A percentile compares a stretch with the other conserved stretches of the same genome.
phyloP scores from a whole-genome alignment of 2,888 invertebrate species.

The Gari tellinella region DNA sequence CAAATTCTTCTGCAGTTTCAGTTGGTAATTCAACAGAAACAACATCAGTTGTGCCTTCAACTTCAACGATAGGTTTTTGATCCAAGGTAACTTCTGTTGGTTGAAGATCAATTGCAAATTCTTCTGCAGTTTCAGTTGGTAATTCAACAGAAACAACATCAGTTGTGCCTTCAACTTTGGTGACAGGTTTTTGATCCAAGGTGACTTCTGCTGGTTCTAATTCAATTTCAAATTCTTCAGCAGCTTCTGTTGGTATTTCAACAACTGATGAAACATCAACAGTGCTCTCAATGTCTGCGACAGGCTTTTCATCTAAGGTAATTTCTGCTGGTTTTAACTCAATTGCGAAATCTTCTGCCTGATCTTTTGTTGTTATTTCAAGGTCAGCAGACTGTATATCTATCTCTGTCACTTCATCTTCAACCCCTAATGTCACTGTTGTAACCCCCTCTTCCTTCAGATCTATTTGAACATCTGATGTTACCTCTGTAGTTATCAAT shows the following conservation, averaged over 20 bases:
- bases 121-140: constrained; percentile 20
- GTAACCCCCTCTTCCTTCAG: constrained; percentile 4
- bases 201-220: constrained; percentile 1
- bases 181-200: constrained; percentile 15
- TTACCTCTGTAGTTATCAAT: background rate
- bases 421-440: no score
- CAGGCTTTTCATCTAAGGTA: no score
- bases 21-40: constrained; percentile 28
- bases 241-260: constrained; percentile 20
- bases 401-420: constrained; percentile 10
- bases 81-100: no score
- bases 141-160: constrained; percentile 27
- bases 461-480: no score
- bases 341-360: no score
- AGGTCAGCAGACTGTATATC: constrained; percentile 4
- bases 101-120: constrained; percentile 9
- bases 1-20: constrained; percentile 13
- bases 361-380: no score
- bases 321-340: no score
- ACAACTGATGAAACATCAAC: no score
- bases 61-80: constrained; percentile 13
- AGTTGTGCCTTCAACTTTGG: constrained; percentile 22
- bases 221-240: constrained; percentile 28
- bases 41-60: constrained; percentile 25
- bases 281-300: no score